Conservation (phyloP, 2,797 vertebrate species). For the Emys orbicularis region DNA sequence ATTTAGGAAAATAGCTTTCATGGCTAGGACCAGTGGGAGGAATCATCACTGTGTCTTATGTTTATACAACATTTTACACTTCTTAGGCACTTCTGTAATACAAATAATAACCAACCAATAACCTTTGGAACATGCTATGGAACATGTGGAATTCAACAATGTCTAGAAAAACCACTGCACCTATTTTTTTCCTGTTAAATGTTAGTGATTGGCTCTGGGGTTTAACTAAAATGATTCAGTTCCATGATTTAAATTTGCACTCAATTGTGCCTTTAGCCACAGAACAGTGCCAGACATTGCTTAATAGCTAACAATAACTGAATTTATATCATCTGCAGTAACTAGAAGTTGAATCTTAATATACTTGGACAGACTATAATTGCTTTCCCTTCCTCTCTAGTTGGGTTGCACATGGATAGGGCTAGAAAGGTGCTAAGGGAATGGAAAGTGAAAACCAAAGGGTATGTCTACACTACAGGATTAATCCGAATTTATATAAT, state of each 20-base stretch:
- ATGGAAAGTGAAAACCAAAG: neutral
- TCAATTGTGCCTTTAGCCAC: neutral
- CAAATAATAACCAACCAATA: neutral
- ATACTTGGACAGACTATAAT: neutral
- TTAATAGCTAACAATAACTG: neutral
- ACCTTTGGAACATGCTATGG: neutral
- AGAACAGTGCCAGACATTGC: neutral
- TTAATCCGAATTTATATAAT: too few relatives aligned
- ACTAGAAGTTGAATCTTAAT: neutral
- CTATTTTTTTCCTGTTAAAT: neutral
- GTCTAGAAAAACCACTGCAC: neutral
- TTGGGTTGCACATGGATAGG: neutral
- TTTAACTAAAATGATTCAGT: slow-evolving; percentile 30
- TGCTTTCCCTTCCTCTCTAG: neutral
- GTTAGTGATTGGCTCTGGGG: slow-evolving; percentile 6
- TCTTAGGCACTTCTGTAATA: neutral
- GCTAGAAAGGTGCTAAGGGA: neutral
- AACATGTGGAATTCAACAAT: neutral
- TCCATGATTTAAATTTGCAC: neutral
- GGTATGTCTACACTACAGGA: too few relatives aligned
- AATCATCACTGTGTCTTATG: neutral
- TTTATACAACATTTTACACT: neutral
- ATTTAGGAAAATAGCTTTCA: neutral
- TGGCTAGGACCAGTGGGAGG: neutral
- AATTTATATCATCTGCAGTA: slow-evolving; percentile 4